These are phyloP conservation scores for Discoglossus pictus DNA, from an alignment of 2,797 vertebrate species.

Conservation along the genomic window DNA sequence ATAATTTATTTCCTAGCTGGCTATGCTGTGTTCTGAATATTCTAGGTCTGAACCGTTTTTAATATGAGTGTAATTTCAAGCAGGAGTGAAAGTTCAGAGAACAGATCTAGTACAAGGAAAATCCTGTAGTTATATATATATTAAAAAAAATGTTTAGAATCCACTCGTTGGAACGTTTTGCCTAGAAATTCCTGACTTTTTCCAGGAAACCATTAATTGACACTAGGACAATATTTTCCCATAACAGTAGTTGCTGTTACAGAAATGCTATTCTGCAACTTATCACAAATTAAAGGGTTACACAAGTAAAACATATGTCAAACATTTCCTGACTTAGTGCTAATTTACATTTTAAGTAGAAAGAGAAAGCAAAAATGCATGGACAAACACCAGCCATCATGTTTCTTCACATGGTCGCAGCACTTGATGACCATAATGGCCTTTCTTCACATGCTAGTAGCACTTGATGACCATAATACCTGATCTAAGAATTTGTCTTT, in stretches of 20 bases:
- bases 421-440: too few relatives aligned
- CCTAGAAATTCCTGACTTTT: conserved; percentile 35
- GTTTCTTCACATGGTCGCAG: too few relatives aligned
- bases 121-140: not conserved
- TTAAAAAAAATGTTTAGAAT: not conserved
- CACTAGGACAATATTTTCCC: conserved; percentile 61
- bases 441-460: too few relatives aligned
- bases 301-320: conserved; percentile 54
- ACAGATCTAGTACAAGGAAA: not conserved
- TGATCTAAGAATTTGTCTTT: too few relatives aligned
- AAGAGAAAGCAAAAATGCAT: too few relatives aligned
- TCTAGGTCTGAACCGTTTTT: conserved; percentile 26
- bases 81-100: conserved; percentile 7
- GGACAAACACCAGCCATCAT: too few relatives aligned
- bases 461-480: too few relatives aligned
- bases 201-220: conserved; percentile 60
- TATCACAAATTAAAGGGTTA: conserved; percentile 64
- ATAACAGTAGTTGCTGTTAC: conserved; percentile 59
- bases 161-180: not conserved
- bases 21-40: conserved; percentile 30
- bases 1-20: conserved; percentile 37
- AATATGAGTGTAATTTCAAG: conserved; percentile 15
- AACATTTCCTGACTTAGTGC: too few relatives aligned
- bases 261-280: conserved; percentile 63
- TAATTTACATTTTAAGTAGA: too few relatives aligned